Evolutionary conservation across 2,797 vertebrate species (phyloP), one percentile per base, ranked within the genome.

Genomic region (Lepus oiostolus): DNA sequence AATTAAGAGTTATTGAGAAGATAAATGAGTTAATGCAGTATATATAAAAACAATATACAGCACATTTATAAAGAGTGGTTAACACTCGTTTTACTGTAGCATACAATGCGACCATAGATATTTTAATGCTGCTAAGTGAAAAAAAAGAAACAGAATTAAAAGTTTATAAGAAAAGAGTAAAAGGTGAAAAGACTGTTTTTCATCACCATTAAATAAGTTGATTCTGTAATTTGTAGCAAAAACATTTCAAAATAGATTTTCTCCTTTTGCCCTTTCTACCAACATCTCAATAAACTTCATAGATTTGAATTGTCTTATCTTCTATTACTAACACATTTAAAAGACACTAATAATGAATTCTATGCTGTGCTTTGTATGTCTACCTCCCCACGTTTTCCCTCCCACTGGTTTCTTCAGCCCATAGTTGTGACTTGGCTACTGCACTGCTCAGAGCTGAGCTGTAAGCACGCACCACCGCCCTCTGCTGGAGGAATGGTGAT

Each of bases 401-500:
- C 16, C 22, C 28, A 11, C 0, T 1, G 12, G 24, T 16, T 35
- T 82, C 38, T 71, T 75, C 65, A 38, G 63, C 22, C 5, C 21
- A 12, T 11, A 32, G 13, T 21, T 32, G 14, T 19, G 8, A 54
- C n/a, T 24, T 22, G 13, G 7, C 19, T 32, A 32, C 79, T 22
- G 67, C 19, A 4, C 1, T 14, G n/a, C 30, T 67, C 5, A 19
- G n/a, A 82, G 68, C 54, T 17, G 85, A 81, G 60, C 75, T 32
- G 68, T 47, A 10, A 75, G 70, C 87, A 42, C 9, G 38, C 93
- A 90, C 81, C 54, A 32, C 52, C 52, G 95, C 97, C 96, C 97
- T 95, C 97, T 97, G 87, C 96, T 97, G 97, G 97, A 42, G 4
- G 28, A 75, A 60, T 3, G 1, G 47, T 60, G 3, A 77, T 75